Conservation (phyloP, 37 sponge, comb jelly and placozoan genomes). For the Crambe crambe region DNA sequence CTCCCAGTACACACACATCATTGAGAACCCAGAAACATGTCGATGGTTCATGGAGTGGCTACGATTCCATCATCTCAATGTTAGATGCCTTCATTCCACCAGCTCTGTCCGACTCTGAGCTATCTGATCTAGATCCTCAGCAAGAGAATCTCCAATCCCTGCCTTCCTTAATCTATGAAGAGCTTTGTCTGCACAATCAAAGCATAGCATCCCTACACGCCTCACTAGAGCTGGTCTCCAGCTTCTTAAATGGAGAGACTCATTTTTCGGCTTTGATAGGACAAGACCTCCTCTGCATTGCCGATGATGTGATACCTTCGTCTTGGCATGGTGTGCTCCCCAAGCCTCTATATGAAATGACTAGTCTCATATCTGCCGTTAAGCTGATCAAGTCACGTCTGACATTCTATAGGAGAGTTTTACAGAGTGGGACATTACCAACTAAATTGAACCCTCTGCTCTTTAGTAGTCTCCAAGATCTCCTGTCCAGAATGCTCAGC, state of each 20-base stretch:
- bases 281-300: background rate
- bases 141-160: background rate
- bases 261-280: background rate
- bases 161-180: slow-evolving; percentile 12
- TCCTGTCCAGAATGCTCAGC: slow-evolving; percentile 14
- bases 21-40: background rate
- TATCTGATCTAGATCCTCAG: background rate
- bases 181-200: slow-evolving; percentile 8
- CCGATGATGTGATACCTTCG: background rate
- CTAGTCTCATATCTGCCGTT: slow-evolving; percentile 9
- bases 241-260: background rate
- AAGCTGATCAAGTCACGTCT: slow-evolving; percentile 19
- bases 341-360: background rate
- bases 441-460: background rate
- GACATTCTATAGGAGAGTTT: background rate
- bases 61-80: background rate
- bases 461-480: slow-evolving; percentile 21
- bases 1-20: background rate
- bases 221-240: background rate
- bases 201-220: slow-evolving; percentile 11
- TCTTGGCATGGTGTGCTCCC: slow-evolving; percentile 5
- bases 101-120: background rate
- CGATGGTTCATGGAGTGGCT: background rate
- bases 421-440: slow-evolving; percentile 9
- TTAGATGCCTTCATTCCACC: slow-evolving; percentile 20